phyloP scores from a whole-genome alignment of 2,113 vertebrate species.

The Cephalopterus ornatus region DNA sequence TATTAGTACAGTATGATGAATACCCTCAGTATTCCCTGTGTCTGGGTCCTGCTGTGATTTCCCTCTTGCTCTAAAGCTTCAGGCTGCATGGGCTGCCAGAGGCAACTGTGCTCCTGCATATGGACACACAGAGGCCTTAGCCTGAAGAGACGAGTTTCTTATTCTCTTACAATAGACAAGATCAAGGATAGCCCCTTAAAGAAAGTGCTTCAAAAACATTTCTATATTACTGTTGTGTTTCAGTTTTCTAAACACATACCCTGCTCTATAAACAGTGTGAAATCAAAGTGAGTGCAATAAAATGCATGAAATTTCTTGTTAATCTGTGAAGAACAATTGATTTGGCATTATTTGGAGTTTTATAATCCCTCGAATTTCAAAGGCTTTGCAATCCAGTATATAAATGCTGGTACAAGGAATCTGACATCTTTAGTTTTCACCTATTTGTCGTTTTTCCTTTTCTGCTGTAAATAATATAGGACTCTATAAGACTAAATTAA shows the following conservation, averaged over 20 bases:
- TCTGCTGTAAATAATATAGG: not conserved
- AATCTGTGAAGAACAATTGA: not conserved
- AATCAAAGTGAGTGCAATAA: not conserved
- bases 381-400: not conserved
- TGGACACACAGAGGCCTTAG: accelerated
- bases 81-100: not conserved
- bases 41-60: not conserved
- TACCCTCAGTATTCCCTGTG: not conserved
- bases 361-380: not conserved
- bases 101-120: accelerated
- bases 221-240: not conserved
- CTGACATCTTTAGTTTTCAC: not conserved
- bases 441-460: not conserved
- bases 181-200: not conserved
- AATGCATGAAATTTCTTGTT: not conserved
- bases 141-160: not conserved
- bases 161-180: not conserved
- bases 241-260: not conserved
- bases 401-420: not conserved
- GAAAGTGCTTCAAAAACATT: not conserved
- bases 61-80: not conserved
- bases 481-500: not conserved
- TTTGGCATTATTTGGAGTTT: not conserved
- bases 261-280: not conserved
- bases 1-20: not conserved